Percentiles rank a stretch among this genome's conserved stretches.
phyloP scores from a whole-genome alignment of 2,113 vertebrate species.

The Triplophysa tibetana region DNA sequence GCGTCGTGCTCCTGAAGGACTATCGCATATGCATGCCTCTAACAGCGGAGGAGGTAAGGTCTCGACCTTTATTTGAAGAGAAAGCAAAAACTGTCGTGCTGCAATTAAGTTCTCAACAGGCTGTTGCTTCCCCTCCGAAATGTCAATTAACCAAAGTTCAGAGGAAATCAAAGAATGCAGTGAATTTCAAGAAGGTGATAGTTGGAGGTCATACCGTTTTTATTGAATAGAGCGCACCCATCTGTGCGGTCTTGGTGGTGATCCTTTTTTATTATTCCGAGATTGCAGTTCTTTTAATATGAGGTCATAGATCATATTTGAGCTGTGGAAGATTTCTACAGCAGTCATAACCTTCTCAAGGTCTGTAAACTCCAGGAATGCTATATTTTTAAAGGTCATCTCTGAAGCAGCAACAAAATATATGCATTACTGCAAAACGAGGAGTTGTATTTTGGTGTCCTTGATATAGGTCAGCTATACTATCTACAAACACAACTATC shows the following conservation, averaged over 20 bases:
- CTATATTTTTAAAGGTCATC: constrained; percentile 30
- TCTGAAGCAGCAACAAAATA: constrained; percentile 4
- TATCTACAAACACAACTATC: constrained; percentile 78
- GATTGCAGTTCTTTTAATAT: constrained; percentile 12
- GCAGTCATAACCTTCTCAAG: constrained; percentile 30
- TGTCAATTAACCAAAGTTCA: constrained; percentile 47
- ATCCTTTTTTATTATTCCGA: not conserved
- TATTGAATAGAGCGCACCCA: constrained; percentile 22
- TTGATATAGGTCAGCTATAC: constrained; percentile 78
- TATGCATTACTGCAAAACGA: constrained; percentile 37
- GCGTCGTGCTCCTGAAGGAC: constrained; percentile 83
- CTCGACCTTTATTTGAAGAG: constrained; percentile 38
- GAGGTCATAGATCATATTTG: constrained; percentile 39
- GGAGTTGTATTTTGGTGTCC: constrained; percentile 17
- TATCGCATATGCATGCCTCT: constrained; percentile 85
- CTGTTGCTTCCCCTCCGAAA: constrained; percentile 40
- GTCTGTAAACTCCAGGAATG: constrained; percentile 29
- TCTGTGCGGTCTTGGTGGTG: not conserved
- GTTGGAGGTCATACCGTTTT: constrained; percentile 22
- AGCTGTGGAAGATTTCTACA: constrained; percentile 26
- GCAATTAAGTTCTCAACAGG: constrained; percentile 46
- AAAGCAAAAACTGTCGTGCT: constrained; percentile 40
- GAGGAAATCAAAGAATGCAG: constrained; percentile 35
- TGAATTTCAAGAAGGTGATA: constrained; percentile 32
- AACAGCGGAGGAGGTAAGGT: constrained; percentile 82